These are phyloP conservation scores for Callospermophilus lateralis DNA, from an alignment of 2,113 vertebrate genomes.

Conservation along the genomic window DNA sequence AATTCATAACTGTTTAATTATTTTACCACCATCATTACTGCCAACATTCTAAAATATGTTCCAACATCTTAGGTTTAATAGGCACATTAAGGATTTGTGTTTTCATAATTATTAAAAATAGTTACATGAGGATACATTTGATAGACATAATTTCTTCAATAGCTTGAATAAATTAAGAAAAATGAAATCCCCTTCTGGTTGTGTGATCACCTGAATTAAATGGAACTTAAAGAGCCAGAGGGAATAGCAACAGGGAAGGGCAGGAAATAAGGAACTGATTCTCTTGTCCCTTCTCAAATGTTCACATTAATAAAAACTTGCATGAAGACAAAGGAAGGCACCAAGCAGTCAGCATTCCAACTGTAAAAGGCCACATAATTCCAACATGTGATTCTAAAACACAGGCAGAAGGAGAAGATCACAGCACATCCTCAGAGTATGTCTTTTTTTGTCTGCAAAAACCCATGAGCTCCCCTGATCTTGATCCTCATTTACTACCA, in stretches of 20 bases:
- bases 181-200: not conserved
- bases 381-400: not conserved
- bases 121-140: not conserved
- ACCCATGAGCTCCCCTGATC: not conserved
- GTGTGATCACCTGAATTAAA: rapidly evolving
- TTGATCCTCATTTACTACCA: not conserved
- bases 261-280: not conserved
- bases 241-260: not conserved
- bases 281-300: not conserved
- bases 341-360: not conserved
- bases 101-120: conserved; percentile 53
- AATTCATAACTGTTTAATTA: conserved; percentile 64
- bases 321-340: not conserved
- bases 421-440: not conserved
- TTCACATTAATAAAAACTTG: not conserved
- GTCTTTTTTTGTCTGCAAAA: not conserved
- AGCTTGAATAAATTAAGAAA: conserved; percentile 3
- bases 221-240: not conserved
- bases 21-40: conserved; percentile 46
- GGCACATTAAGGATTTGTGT: conserved; percentile 45
- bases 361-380: not conserved
- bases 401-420: not conserved
- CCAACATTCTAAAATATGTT: conserved; percentile 57
- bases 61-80: conserved; percentile 54
- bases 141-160: conserved; percentile 39